Percentiles rank a stretch among this genome's conserved stretches.
Conservation (phyloP, 2,797 vertebrate species). For the Gymnocypris eckloni region DNA sequence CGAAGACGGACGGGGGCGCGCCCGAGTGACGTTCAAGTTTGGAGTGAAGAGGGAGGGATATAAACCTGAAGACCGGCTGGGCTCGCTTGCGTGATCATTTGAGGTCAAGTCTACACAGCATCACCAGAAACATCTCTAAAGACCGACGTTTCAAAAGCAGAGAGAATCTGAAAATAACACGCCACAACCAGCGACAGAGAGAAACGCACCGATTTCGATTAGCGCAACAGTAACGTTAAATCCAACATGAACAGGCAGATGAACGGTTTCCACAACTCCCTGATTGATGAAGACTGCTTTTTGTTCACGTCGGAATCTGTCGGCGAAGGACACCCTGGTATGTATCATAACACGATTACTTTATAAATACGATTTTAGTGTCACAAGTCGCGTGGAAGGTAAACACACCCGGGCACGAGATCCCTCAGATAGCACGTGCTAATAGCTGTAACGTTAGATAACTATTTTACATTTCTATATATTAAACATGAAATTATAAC, state of each 20-base stretch:
- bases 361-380: not conserved
- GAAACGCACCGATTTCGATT: not conserved
- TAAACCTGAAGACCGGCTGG: constrained; percentile 11
- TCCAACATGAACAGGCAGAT: constrained; percentile 85
- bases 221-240: not conserved
- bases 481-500: no score
- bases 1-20: constrained; percentile 22
- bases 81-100: constrained; percentile 6
- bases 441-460: not conserved
- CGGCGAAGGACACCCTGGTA: constrained; percentile 94
- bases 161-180: not conserved
- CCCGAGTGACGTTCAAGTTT: constrained; percentile 34
- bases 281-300: constrained; percentile 87
- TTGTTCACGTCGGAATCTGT: constrained; percentile 96
- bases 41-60: constrained; percentile 27
- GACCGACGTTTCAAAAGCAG: not conserved
- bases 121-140: not conserved
- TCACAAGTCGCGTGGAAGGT: not conserved
- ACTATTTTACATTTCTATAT: not conserved
- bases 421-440: constrained; percentile 17
- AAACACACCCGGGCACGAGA: not conserved
- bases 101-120: constrained; percentile 24
- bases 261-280: constrained; percentile 84
- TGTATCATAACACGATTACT: constrained; percentile 55
- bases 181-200: not conserved